Evolutionary conservation across 2,113 vertebrate species (phyloP), one percentile per base, ranked within the genome.

Genomic region (Rhagologus leucostigma): DNA sequence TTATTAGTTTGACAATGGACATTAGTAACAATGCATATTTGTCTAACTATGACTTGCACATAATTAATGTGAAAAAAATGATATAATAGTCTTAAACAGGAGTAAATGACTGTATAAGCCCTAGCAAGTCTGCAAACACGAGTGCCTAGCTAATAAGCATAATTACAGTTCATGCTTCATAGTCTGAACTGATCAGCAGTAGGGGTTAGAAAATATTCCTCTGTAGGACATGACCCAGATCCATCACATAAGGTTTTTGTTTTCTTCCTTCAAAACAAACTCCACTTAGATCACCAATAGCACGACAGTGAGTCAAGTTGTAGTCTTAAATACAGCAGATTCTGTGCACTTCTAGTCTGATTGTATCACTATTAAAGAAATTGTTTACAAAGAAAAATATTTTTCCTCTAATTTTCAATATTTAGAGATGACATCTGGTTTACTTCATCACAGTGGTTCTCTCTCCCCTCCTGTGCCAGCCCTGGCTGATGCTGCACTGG

Each of bases 261-360:
- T 76, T 81, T 44, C 20, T 37, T 87, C 33, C 30, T 89, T 63
- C 2, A 6, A 59, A 93, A 56, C 39, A 68, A 82, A 44, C 22
- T 82, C 30, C 29, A 64, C 8, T 17, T 46, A 59, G 10, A 65
- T 15, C 39, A 70, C 13, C 33, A 52, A 21, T 0, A 81, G 46
- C 29, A 80, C 1, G 3, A 35, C 29, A 67, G 16, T 50, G 59
- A 84, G 57, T 13, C 13, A 67, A 53, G 19, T 13, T 81, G 46
- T 33, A 13, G 29, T 68, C 39, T 20, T 39, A 18, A 0, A 0
- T 37, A 30, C 10, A 24, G 56, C 17, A 82, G 39, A 27, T 60
- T 65, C n/a, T 63, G 23, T 35, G 39, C 7, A 32, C 32, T 65
- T 69, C 46, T 41, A 14, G 37, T 67, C 47, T 81, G 39, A 32